Conservation (phyloP, 2,797 vertebrate species). For the Tauraco hartlaubi region DNA sequence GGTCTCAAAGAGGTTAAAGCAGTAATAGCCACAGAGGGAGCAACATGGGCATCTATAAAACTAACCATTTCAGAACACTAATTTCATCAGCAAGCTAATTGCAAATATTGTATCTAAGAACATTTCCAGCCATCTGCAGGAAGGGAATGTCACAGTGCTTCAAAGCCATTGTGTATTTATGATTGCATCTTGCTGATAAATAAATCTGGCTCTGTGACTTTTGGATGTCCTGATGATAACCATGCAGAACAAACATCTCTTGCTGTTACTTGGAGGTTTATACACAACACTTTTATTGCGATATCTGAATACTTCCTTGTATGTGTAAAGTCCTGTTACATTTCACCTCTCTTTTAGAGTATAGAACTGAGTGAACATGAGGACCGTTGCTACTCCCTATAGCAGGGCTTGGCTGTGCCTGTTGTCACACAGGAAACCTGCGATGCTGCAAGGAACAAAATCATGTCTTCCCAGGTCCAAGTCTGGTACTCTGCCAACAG, state of each 20-base stretch:
- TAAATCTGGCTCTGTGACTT: neutral
- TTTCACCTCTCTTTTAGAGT: neutral
- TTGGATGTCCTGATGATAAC: neutral
- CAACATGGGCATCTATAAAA: constrained; percentile 40
- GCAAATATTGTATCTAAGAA: constrained; percentile 46
- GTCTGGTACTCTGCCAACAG: neutral
- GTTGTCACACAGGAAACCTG: neutral
- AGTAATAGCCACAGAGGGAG: constrained; percentile 38
- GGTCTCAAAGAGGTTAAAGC: constrained; percentile 28
- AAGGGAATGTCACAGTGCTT: constrained; percentile 44
- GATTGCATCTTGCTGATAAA: neutral
- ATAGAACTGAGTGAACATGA: neutral
- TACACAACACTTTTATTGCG: neutral
- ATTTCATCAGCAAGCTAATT: constrained; percentile 66
- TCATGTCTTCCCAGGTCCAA: neutral
- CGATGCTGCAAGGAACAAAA: neutral
- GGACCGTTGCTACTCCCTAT: neutral
- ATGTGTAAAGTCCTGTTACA: neutral
- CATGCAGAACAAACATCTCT: neutral
- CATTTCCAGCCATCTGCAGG: constrained; percentile 74
- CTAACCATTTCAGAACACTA: constrained; percentile 61
- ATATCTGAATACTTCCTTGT: neutral
- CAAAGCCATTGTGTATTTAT: constrained; percentile 30
- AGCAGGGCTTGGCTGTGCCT: neutral
- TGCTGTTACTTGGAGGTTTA: neutral